These are phyloP conservation scores for Ctenicera cuprea DNA, from an alignment of 2,888 invertebrate species.

Conservation along the genomic window DNA sequence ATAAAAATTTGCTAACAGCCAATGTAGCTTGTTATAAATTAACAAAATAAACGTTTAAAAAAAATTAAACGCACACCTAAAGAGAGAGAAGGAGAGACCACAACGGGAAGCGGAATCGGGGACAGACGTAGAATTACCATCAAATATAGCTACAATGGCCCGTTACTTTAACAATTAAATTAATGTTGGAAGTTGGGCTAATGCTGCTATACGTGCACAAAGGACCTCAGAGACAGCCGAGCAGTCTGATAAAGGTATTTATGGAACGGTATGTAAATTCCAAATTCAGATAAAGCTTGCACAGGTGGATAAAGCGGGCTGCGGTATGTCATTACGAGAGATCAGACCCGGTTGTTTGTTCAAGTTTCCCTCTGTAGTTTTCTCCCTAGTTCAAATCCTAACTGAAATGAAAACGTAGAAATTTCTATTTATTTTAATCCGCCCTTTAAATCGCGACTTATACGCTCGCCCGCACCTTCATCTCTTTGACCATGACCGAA, in stretches of 20 bases:
- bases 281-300: constrained; percentile 56
- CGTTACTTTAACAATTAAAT: constrained; percentile 52
- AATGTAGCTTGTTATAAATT: not conserved
- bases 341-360: constrained; percentile 57
- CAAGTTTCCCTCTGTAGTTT: constrained; percentile 55
- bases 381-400: constrained; percentile 48
- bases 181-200: constrained; percentile 51
- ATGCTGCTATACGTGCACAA: constrained; percentile 52
- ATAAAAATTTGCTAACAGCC: not conserved
- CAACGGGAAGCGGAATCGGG: constrained; percentile 31
- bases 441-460: constrained; percentile 43
- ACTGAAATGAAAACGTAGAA: constrained; percentile 53
- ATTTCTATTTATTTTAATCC: constrained; percentile 56
- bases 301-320: constrained; percentile 61
- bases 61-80: too few relatives aligned
- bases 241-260: constrained; percentile 59
- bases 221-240: constrained; percentile 53
- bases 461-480: constrained; percentile 28
- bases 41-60: too few relatives aligned
- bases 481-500: constrained; percentile 33
- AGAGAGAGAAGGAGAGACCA: constrained; percentile 1
- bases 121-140: constrained; percentile 42
- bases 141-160: constrained; percentile 48
- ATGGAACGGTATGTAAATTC: constrained; percentile 61
- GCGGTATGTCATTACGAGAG: constrained; percentile 60